These are phyloP conservation scores for Cotesia congregata DNA, from an alignment of 2,888 invertebrate species.

Conservation along the genomic window DNA sequence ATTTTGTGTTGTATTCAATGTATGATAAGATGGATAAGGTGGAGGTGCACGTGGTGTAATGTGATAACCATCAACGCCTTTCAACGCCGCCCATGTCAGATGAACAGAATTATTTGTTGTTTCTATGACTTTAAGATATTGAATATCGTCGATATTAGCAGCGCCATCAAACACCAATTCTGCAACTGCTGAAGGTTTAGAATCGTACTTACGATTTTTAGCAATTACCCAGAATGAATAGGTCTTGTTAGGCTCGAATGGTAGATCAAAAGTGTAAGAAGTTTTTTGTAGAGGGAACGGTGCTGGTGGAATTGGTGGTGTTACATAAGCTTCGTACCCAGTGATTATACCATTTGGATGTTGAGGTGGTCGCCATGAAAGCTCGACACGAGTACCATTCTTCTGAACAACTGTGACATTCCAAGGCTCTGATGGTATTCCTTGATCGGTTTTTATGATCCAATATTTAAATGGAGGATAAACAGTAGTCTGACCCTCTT, in stretches of 20 bases:
- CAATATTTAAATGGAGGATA: conserved; percentile 74
- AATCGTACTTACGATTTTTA: conserved; percentile 75
- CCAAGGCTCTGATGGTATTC: conserved; percentile 79
- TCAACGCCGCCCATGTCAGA: conserved; percentile 76
- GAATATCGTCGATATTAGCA: conserved; percentile 76
- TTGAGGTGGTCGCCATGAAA: conserved; percentile 80
- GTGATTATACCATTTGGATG: conserved; percentile 76
- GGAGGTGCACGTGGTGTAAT: conserved; percentile 72
- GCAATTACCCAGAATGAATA: conserved; percentile 85
- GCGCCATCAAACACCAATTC: conserved; percentile 77
- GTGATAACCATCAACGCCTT: conserved; percentile 75
- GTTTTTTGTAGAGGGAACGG: conserved; percentile 67
- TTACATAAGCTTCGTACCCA: conserved; percentile 77
- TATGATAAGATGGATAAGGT: conserved; percentile 73
- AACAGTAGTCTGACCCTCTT: conserved; percentile 72
- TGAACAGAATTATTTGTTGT: conserved; percentile 73
- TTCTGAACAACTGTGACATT: conserved; percentile 77
- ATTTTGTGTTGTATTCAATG: conserved; percentile 70
- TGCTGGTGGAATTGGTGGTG: conserved; percentile 76
- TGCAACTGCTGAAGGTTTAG: conserved; percentile 75
- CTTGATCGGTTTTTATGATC: conserved; percentile 78
- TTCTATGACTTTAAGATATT: conserved; percentile 72
- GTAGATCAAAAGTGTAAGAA: conserved; percentile 73
- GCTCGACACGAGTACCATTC: conserved; percentile 76
- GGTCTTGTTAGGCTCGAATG: conserved; percentile 73